phyloP scores from a whole-genome alignment of 2,797 vertebrate species.

The Rallus crepitans region DNA sequence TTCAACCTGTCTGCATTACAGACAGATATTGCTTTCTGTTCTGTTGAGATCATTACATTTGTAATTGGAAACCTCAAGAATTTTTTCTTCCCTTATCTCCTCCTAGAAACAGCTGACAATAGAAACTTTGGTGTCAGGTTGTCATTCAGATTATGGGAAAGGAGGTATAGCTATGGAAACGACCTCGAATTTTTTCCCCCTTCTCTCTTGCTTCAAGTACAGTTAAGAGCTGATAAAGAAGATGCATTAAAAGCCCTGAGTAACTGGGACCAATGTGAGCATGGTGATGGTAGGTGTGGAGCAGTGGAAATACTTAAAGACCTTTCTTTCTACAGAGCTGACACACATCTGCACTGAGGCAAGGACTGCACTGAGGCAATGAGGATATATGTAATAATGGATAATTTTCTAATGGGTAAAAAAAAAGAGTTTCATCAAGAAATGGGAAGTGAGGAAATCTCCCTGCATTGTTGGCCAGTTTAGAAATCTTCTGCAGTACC shows the following conservation, averaged over 20 bases:
- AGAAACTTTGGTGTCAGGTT: conserved; percentile 52
- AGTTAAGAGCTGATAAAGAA: conserved; percentile 6
- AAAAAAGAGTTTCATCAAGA: neutral
- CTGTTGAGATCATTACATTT: conserved; percentile 51
- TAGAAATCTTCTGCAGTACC: neutral
- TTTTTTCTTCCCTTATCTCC: conserved; percentile 33
- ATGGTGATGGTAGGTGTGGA: neutral
- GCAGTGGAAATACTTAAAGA: neutral
- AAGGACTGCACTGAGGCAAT: neutral
- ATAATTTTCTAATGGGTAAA: neutral
- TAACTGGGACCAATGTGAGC: neutral
- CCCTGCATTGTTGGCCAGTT: neutral
- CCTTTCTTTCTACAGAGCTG: neutral
- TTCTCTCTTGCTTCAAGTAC: conserved; percentile 1
- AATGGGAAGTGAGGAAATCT: neutral
- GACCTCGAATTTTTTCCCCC: neutral
- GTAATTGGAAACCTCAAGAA: conserved; percentile 68
- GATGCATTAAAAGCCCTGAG: neutral
- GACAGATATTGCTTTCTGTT: conserved; percentile 64
- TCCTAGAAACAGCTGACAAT: conserved; percentile 24
- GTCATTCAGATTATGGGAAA: conserved; percentile 37
- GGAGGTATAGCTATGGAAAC: conserved; percentile 3
- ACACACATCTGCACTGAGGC: neutral
- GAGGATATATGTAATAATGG: neutral
- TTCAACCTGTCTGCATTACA: conserved; percentile 62